Evolutionary conservation across 2,797 vertebrate genomes (phyloP), one percentile per base, ranked within the genome.

Genomic region (Thamnophis elegans): DNA sequence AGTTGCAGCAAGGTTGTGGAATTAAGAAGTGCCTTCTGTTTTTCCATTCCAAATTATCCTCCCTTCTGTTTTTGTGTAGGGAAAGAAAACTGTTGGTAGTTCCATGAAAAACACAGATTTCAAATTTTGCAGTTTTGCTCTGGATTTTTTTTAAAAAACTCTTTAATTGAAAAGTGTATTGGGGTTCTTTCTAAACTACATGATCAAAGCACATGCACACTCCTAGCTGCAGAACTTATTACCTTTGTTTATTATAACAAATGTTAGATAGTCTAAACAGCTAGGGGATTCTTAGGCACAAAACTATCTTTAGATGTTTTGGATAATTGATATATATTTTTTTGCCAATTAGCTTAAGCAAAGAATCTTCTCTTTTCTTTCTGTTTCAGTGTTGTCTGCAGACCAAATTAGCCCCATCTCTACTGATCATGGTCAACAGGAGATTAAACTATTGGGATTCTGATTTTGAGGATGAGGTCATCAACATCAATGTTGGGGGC

Each of bases 401-500:
- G 96, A 96, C 95, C 93, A 91, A 95, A 92, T 92, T 93, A 65
- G 1, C 92, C 93, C 94, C 94, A 0, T 93, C 92, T 94, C 86
- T 94, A 92, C 95, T 95, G 95, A 97, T 96, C 96, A 99, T 99
- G 99, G 98, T 98, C 97, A 98, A 98, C 96, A 98, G 98, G 96
- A 97, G 97, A 91, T 97, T 97, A 93, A 96, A 96, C 53, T 96
- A 96, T 94, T 98, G 98, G 98, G 96, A 96, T 94, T 95, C 97
- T 12, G 28, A 95, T 90, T 97, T 97, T 36, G 97, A 98, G 93
- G 98, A 98, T 92, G 95, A 97, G 59, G 97, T 98, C 91, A 98
- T 99, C 95, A 98, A 98, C 92, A 98, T 99, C 95, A 99, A 99
- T 51, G 98, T 99, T 1, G 99, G 99, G 0, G 99, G 99, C 0